phyloP scores from a whole-genome alignment of 2,888 invertebrate species.

The Amaurobius ferox region DNA sequence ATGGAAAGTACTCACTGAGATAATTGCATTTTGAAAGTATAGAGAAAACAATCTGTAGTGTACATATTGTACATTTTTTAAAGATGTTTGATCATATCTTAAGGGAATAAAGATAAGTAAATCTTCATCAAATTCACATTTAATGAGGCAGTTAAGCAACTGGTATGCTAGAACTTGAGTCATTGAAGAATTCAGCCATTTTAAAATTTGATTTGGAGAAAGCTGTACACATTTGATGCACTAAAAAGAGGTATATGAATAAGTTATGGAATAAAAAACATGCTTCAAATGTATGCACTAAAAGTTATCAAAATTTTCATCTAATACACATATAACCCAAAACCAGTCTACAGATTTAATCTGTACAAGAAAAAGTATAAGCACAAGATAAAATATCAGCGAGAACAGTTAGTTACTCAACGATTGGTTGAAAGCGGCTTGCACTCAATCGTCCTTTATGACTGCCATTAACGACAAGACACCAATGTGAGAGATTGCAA shows the following conservation, averaged over 20 bases:
- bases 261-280: too few relatives aligned
- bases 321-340: too few relatives aligned
- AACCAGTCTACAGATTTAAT: too few relatives aligned
- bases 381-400: too few relatives aligned
- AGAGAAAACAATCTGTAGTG: slow-evolving; percentile 24
- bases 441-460: too few relatives aligned
- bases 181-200: slow-evolving; percentile 32
- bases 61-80: not conserved
- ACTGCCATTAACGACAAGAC: too few relatives aligned
- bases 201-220: slow-evolving; percentile 12
- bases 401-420: too few relatives aligned
- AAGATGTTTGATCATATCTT: not conserved
- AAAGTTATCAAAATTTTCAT: too few relatives aligned
- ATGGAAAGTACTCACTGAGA: slow-evolving; percentile 13
- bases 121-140: slow-evolving; percentile 23
- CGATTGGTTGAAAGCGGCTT: too few relatives aligned
- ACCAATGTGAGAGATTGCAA: too few relatives aligned
- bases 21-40: slow-evolving; percentile 36
- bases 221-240: slow-evolving; percentile 11
- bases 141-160: slow-evolving; percentile 19
- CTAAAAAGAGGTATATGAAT: slow-evolving; percentile 43
- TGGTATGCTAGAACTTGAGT: slow-evolving; percentile 17
- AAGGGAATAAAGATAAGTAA: not conserved
- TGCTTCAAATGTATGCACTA: too few relatives aligned
- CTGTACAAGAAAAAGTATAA: too few relatives aligned